Evolutionary conservation across 2,888 invertebrate species (phyloP), one percentile per base, ranked within the genome.

Genomic region (Noctua pronuba): DNA sequence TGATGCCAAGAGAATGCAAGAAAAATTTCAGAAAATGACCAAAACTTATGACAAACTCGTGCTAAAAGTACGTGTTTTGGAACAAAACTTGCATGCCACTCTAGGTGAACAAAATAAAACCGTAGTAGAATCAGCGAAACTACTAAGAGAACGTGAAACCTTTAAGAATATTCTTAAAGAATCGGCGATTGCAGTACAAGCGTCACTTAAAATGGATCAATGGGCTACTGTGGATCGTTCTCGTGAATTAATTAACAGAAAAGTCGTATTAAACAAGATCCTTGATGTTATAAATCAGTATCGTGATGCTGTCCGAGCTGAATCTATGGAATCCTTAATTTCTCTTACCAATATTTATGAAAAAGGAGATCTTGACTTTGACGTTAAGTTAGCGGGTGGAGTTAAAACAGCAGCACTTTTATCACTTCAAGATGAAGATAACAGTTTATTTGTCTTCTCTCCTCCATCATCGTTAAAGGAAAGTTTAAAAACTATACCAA

Each of bases 341-440:
- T 97, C 97, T 0, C 89, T 97, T 24, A 95, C 94, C 1, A 96
- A 96, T n/a, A 94, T 97, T 18, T 98, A 98, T 88, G 95, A 96
- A 46, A 97, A 97, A 82, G 98, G 98, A 21, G 97, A 97, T 91
- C 96, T 98, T 79, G 98, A n/a, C n/a, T n/a, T n/a, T n/a, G n/a
- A n/a, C n/a, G n/a, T n/a, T n/a, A n/a, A n/a, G n/a, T n/a, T n/a
- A n/a, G n/a, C n/a, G n/a, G n/a, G n/a, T n/a, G n/a, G n/a, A n/a
- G n/a, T n/a, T n/a, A n/a, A n/a, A n/a, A n/a, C n/a, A n/a, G n/a
- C n/a, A n/a, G n/a, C n/a, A n/a, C n/a, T n/a, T n/a, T n/a, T n/a
- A n/a, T n/a, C n/a, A n/a, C n/a, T n/a, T n/a, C n/a, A n/a, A n/a
- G n/a, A n/a, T n/a, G n/a, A n/a, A n/a, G n/a, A n/a, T n/a, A n/a